These are phyloP conservation scores for Cranoglanis bouderius DNA, from an alignment of 2,113 vertebrate species.

Conservation along the genomic window DNA sequence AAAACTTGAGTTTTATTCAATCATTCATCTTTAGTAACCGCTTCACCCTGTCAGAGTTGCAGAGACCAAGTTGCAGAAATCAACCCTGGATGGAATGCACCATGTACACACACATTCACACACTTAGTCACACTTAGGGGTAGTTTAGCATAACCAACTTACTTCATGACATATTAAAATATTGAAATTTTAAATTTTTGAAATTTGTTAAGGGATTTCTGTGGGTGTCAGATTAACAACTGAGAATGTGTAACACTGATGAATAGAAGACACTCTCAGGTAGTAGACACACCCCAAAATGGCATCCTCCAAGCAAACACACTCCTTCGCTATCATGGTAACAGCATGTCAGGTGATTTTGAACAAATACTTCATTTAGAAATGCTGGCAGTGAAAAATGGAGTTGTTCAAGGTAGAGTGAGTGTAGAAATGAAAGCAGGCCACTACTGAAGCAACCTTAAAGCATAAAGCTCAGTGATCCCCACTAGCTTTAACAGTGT, in stretches of 20 bases:
- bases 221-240: not conserved
- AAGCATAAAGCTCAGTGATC: not conserved
- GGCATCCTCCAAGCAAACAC: not conserved
- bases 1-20: not conserved
- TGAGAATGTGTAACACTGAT: not conserved
- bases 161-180: not conserved
- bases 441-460: not conserved
- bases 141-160: not conserved
- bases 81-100: not conserved
- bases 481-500: not conserved
- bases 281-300: slow-evolving; percentile 25
- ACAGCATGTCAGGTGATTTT: not conserved
- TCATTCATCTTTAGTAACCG: not conserved
- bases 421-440: not conserved
- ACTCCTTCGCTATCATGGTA: not conserved
- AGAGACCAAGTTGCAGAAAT: not conserved
- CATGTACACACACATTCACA: not conserved
- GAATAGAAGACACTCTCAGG: not conserved
- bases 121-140: not conserved
- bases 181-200: not conserved
- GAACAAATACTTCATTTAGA: not conserved
- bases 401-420: not conserved
- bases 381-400: not conserved
- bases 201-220: not conserved
- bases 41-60: not conserved